Evolutionary conservation across 2,113 vertebrate genomes (phyloP).

Genomic region (Apteryx owenii): DNA sequence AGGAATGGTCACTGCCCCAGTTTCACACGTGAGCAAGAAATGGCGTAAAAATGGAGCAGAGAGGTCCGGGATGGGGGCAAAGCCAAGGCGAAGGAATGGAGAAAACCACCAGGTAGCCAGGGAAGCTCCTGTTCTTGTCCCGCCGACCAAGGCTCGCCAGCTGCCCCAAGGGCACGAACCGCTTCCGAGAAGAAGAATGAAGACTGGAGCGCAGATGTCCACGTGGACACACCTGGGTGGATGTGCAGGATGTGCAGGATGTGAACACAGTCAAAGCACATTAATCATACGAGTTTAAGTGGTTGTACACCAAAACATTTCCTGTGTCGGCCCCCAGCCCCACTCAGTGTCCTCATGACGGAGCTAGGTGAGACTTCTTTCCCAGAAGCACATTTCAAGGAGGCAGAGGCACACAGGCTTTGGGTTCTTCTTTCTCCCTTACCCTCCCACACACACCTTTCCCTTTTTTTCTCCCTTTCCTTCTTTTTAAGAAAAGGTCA

Average conservation of each 20-base stretch:
- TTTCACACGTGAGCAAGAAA: not conserved
- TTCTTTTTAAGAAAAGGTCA: not conserved
- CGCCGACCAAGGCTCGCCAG: fast-evolving
- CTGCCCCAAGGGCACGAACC: fast-evolving
- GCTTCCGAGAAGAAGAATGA: not conserved
- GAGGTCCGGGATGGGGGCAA: not conserved
- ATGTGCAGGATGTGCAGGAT: not conserved
- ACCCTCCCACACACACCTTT: fast-evolving
- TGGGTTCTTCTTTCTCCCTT: not conserved
- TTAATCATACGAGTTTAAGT: not conserved
- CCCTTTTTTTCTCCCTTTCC: not conserved
- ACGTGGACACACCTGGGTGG: fast-evolving
- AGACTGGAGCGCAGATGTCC: fast-evolving
- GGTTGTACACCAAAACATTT: not conserved
- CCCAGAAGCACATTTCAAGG: not conserved
- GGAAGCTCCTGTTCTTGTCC: not conserved
- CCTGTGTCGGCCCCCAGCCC: fast-evolving
- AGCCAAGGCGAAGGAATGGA: not conserved
- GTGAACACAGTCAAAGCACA: not conserved
- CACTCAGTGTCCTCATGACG: not conserved
- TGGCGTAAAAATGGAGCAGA: not conserved
- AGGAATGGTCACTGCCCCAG: not conserved
- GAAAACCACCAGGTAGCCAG: not conserved
- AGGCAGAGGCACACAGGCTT: not conserved
- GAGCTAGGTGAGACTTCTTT: not conserved